Evolutionary conservation across 1,140 invertebrate species (phyloP), one percentile per base, ranked within the genome.

Genomic region (Meloidogyne chitwoodi): DNA sequence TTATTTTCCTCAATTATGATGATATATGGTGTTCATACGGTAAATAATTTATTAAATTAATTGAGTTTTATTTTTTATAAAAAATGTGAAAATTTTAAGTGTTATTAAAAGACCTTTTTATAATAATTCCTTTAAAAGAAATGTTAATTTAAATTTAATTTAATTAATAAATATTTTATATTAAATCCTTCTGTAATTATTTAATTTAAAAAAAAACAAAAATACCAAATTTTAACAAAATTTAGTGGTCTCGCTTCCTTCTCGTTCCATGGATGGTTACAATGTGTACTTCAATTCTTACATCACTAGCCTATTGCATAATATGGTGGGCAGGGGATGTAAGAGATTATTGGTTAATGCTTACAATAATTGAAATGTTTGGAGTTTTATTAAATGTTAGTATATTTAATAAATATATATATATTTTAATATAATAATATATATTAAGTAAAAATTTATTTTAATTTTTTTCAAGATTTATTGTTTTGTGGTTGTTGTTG

Each of bases 341-440:
- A 10, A 61, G 84, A 34, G 85, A 84, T 63, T 86, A 86, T 72
- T 87, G 85, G 85, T 77, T 86, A 19, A 81, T 81, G 14, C 71
- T 86, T 8, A 86, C 84, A 19, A 86, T 86, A n/a, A 62, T 86
- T 16, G 84, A 87, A 61, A 81, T 83, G 62, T 85, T 86, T 71
- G 80, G 77, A n/a, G 82, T 83, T n/a, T 77, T 86, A 31, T 67
- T 86, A 26, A 86, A 86, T 79, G 84, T 85, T n/a, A n/a, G 29
- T 81, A 77, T 29, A n/a, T 26, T 44, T 31, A 74, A 29, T 10
- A 65, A 38, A 38, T 3, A 31, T 31, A 5, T 22, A 2, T 3
- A 31, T 3, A 31, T 31, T n/a, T n/a, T n/a, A n/a, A 10, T 41
- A 41, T 41, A 41, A 12, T 41, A 41, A 44, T 44, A 44, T 44